Evolutionary conservation across 2,113 vertebrate species (phyloP).

Genomic region (Gopherus flavomarginatus): DNA sequence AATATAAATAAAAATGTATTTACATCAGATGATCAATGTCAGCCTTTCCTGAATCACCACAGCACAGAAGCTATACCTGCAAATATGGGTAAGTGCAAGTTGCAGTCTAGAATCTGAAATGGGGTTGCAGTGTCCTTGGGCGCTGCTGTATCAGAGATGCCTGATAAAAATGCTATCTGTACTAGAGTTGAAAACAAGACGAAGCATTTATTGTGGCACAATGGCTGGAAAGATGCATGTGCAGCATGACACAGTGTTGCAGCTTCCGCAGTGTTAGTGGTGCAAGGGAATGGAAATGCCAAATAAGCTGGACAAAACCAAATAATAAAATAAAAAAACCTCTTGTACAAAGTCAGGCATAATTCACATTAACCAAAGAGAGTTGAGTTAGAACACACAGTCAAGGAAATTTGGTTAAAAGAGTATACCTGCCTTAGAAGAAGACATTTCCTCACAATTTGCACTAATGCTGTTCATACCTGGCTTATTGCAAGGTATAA

Average conservation of each 20-base stretch:
- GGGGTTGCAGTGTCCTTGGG: neutral
- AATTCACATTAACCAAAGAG: neutral
- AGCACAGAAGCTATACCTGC: neutral
- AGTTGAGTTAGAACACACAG: neutral
- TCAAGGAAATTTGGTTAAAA: neutral
- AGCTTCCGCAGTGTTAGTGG: neutral
- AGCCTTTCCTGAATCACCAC: slow-evolving; percentile 26
- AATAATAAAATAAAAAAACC: neutral
- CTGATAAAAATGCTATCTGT: neutral
- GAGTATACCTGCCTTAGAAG: neutral
- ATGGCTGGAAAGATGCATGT: neutral
- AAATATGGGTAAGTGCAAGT: accelerated
- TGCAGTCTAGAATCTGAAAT: neutral
- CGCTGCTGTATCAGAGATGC: neutral
- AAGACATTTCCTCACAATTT: accelerated
- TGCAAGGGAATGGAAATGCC: neutral
- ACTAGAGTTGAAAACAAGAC: neutral
- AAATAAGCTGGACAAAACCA: neutral
- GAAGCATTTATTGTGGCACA: neutral
- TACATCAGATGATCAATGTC: slow-evolving; percentile 11
- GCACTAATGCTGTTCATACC: neutral
- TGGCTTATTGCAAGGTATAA: slow-evolving; percentile 9
- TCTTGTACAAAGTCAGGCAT: neutral
- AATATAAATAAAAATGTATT: slow-evolving; percentile 32
- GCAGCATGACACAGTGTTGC: neutral